Conservation (phyloP, 2,888 invertebrate genomes). For the Torymus auratus region DNA sequence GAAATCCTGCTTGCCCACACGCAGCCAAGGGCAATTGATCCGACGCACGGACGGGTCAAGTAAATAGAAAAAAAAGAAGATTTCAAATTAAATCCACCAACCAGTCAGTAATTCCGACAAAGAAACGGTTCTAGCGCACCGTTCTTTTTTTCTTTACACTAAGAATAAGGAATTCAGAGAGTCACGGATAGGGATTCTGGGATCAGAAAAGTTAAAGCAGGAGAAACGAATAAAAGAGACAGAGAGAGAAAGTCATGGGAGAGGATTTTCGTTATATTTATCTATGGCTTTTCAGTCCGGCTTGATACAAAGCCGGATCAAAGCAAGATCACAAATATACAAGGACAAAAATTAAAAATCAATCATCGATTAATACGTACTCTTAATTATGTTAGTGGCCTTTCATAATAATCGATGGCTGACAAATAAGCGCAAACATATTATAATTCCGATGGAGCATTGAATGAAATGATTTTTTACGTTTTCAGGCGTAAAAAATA, state of each 20-base stretch:
- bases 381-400: too few relatives aligned
- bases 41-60: slow-evolving; percentile 81
- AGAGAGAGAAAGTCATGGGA: slow-evolving; percentile 22
- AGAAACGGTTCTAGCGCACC: slow-evolving; percentile 28
- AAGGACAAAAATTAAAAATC: neutral
- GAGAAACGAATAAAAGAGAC: slow-evolving; percentile 16
- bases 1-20: slow-evolving; percentile 88
- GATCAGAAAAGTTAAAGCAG: slow-evolving; percentile 34
- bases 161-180: slow-evolving; percentile 9
- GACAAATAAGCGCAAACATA: neutral
- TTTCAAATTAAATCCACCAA: slow-evolving; percentile 57
- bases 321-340: neutral
- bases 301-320: too few relatives aligned
- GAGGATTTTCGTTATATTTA: neutral
- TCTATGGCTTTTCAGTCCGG: too few relatives aligned
- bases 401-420: neutral
- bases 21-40: slow-evolving; percentile 76
- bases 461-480: too few relatives aligned
- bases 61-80: slow-evolving; percentile 77
- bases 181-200: slow-evolving; percentile 36
- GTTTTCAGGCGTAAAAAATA: too few relatives aligned
- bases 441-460: neutral
- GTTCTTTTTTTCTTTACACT: slow-evolving; percentile 13
- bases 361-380: neutral
- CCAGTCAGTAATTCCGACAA: slow-evolving; percentile 42